Evolutionary conservation across 2,113 vertebrate genomes (phyloP).

Genomic region (Oreotrochilus melanogaster): DNA sequence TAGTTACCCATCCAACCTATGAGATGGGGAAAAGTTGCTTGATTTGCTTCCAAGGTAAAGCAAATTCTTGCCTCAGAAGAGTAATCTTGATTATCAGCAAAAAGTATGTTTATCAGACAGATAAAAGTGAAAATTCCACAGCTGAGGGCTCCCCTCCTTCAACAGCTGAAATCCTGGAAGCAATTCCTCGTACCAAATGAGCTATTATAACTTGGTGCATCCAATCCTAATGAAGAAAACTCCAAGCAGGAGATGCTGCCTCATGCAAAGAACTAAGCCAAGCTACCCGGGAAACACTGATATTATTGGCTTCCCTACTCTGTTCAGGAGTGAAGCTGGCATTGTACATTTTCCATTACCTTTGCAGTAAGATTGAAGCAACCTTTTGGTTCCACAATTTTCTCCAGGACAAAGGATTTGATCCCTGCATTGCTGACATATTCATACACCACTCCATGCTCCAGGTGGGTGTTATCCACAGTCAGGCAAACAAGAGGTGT

Average conservation of each 20-base stretch:
- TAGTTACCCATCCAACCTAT: background rate
- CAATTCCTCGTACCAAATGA: background rate
- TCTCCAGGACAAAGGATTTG: constrained; percentile 93
- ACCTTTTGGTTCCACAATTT: constrained; percentile 92
- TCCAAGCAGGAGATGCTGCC: background rate
- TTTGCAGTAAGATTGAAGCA: constrained; percentile 94
- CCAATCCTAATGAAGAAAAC: background rate
- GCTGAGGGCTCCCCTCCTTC: background rate
- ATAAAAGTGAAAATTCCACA: background rate
- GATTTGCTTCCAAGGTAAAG: background rate
- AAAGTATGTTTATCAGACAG: background rate
- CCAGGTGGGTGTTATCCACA: constrained; percentile 92
- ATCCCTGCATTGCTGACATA: constrained; percentile 92
- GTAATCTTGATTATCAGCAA: background rate
- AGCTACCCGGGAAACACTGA: background rate
- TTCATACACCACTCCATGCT: constrained; percentile 94
- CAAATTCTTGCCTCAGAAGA: background rate
- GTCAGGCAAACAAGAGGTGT: constrained; percentile 87
- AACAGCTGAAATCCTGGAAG: background rate
- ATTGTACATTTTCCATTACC: constrained; percentile 66
- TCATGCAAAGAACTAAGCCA: background rate
- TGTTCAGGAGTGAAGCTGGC: background rate
- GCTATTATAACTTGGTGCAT: background rate
- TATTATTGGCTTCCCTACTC: background rate
- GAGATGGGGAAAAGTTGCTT: background rate